Evolutionary conservation across 1,140 invertebrate genomes (phyloP), one percentile per base, ranked within the genome.

Genomic region (Brachionus calyciflorus): DNA sequence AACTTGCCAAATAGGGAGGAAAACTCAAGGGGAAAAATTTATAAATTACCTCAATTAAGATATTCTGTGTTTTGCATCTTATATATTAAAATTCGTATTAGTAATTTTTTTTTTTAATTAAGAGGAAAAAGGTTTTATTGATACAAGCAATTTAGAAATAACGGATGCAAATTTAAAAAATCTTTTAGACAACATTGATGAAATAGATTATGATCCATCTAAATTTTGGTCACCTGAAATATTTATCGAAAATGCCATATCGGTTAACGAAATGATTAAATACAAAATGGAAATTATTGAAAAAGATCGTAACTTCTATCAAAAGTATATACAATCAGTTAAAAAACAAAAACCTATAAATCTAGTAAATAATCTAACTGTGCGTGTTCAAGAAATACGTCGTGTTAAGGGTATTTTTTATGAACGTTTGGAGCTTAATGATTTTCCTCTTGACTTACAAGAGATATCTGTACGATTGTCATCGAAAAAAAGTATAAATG

Each of bases 271-370:
- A 55, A 40, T 51, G 37, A 49, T 73, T 1, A 51, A 55, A 33
- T 55, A 73, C 46, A 73, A 73, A 41, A 55, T 73, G 46, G 69
- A 73, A 73, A 73, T 73, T 14, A 37, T 73, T 40, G 69, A 73
- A 55, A 73, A 73, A 30, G 69, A 73, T 19, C 17, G n/a, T 1
- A 73, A 55, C 17, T 55, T 73, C 30, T 55, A 26, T 17, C 28
- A 73, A 37, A 55, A 73, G 19, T 55, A 33, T 9, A 51, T 37
- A 17, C n/a, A 51, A 28, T 19, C 28, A 14, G 44, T 33, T 10
- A 28, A 51, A 73, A 51, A 51, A 40, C 28, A 51, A 33, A 55
- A 51, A 40, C 30, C 14, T 17, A 51, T 51, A n/a, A 21, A 73
- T 40, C 21, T 51, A 3, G 30, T 33, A 0, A 73, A 49, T 33